Conservation (phyloP, 2,113 vertebrate species). For the Tylochromis polylepis region DNA sequence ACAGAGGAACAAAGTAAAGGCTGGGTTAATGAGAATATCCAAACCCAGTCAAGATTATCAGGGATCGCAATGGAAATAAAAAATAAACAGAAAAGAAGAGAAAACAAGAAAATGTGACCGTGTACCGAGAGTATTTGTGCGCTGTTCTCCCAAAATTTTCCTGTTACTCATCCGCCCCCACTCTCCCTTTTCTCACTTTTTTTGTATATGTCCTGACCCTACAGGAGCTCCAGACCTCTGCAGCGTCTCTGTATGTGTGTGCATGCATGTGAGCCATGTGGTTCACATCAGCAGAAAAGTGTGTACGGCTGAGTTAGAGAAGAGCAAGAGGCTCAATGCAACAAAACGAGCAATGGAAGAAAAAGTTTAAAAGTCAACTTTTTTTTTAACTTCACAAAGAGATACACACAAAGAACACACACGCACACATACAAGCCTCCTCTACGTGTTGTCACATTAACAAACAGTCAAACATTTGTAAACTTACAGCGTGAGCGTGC, state of each 20-base stretch:
- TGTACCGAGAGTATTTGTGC: background rate
- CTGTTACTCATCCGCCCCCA: background rate
- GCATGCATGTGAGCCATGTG: slow-evolving; percentile 24
- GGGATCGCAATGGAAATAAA: background rate
- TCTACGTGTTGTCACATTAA: background rate
- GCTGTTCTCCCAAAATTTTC: background rate
- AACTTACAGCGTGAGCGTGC: slow-evolving; percentile 47
- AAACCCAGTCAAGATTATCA: background rate
- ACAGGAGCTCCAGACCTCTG: slow-evolving; percentile 19
- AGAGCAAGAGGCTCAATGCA: slow-evolving; percentile 1
- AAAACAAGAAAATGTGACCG: background rate
- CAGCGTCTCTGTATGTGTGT: slow-evolving; percentile 4
- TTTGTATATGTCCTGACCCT: slow-evolving; percentile 11
- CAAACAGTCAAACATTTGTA: background rate
- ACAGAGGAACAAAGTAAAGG: background rate
- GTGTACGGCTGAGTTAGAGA: slow-evolving; percentile 1
- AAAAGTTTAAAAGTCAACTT: background rate
- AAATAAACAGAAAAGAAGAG: background rate
- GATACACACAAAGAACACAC: background rate
- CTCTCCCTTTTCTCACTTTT: background rate
- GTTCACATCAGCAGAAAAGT: slow-evolving; percentile 53
- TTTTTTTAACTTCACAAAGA: background rate
- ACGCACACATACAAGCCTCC: background rate
- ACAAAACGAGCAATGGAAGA: background rate
- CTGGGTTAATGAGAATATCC: background rate